Evolutionary conservation across 2,888 invertebrate genomes (phyloP), one percentile per base, ranked within the genome.

Genomic region (Dynastes grantii): DNA sequence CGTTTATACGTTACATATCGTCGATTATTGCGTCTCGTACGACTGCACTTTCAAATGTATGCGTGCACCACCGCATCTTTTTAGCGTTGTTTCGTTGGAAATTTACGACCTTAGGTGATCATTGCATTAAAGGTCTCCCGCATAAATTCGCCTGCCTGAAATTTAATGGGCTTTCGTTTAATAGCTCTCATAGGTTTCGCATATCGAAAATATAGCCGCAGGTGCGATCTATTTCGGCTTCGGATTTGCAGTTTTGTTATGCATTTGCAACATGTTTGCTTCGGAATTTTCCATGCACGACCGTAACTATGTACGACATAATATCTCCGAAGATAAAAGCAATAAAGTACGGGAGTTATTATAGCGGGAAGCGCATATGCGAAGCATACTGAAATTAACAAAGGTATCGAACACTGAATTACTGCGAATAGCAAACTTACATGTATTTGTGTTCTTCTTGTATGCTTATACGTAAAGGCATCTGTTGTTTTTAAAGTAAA

Each of bases 161-260:
- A 80, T 79, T 80, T 81, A 80, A 81, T 79, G 80, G 64, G 64
- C 78, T 61, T 67, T 67, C 68, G 76, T 80, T 80, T 80, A 80
- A 80, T 80, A 79, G 77, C 80, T 61, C 75, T 76, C 68, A 75
- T 80, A 79, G 78, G 76, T 80, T 81, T 81, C 75, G 79, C 76
- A 76, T 81, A 81, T 81, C 78, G 80, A 80, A 81, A 81, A 80
- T 80, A 82, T 82, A 76, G 81, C 80, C 81, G 78, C 82, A 82
- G 82, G 82, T 82, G 82, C 80, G 63, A 37, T 65, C 80, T 81
- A 81, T 81, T 81, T 81, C 68, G 22, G 80, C 61, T 73, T 75
- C 61, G 61, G 65, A 61, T 75, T 61, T 75, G 73, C 73, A 45
- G 40, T 61, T 75, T 75, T 75, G 73, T 75, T 75, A 29, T 61